Conservation (phyloP, 2,113 vertebrate genomes). For the Camelus dromedarius region DNA sequence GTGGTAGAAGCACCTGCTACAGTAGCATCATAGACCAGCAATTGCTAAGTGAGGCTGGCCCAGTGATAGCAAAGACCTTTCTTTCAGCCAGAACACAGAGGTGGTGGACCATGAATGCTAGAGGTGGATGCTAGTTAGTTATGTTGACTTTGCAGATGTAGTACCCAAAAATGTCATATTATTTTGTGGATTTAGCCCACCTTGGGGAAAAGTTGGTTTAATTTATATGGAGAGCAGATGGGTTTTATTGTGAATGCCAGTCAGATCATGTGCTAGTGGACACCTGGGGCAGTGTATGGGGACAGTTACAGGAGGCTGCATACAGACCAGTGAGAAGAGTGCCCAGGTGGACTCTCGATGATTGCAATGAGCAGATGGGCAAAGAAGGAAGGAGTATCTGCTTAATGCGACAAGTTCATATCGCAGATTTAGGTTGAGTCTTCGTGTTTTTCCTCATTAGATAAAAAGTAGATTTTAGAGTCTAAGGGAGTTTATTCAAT, state of each 20-base stretch:
- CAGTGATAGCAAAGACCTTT: not conserved
- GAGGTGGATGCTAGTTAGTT: not conserved
- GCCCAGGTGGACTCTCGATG: not conserved
- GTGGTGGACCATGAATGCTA: not conserved
- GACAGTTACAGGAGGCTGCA: not conserved
- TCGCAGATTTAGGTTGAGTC: not conserved
- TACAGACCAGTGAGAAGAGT: not conserved
- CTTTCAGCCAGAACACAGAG: not conserved
- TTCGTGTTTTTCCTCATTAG: not conserved
- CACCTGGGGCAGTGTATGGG: not conserved
- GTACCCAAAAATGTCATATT: not conserved
- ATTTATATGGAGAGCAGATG: not conserved
- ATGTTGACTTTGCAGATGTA: not conserved
- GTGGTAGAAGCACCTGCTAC: not conserved
- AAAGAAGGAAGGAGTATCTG: not conserved
- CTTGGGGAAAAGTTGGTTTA: not conserved
- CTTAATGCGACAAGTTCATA: not conserved
- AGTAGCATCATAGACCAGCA: not conserved
- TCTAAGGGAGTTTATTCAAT: not conserved
- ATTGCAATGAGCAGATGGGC: not conserved
- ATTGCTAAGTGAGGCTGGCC: not conserved
- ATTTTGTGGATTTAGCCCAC: not conserved
- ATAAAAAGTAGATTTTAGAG: not conserved
- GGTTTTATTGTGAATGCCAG: not conserved
- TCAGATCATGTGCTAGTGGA: not conserved